Conservation (phyloP, 2,797 vertebrate genomes). For the Tympanoctomys barrerae region DNA sequence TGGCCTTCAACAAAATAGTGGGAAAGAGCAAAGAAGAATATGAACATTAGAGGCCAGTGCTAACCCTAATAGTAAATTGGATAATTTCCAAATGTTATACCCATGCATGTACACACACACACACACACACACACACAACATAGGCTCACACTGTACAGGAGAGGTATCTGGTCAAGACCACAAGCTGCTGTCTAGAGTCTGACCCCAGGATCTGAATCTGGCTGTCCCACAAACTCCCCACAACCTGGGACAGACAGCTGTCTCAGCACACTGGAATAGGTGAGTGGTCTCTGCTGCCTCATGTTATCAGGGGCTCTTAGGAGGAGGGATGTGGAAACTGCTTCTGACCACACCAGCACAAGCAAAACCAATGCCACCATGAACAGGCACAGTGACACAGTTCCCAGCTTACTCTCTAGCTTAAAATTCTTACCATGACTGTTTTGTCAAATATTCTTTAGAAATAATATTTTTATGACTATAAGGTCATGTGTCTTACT, state of each 20-base stretch:
- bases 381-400: too few species aligned
- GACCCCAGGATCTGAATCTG: not conserved
- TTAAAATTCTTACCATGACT: not conserved
- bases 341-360: not conserved
- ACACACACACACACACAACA: not conserved
- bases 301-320: not conserved
- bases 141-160: not conserved
- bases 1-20: not conserved
- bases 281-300: not conserved
- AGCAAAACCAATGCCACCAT: not conserved
- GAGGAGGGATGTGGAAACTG: not conserved
- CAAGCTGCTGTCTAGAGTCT: not conserved
- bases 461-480: conserved; percentile 31
- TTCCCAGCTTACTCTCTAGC: not conserved
- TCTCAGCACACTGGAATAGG: not conserved
- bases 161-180: not conserved
- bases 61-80: not conserved
- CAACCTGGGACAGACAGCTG: not conserved
- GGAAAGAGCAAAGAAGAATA: not conserved
- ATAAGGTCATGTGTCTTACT: not conserved
- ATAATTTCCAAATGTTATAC: not conserved
- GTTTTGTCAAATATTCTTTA: not conserved
- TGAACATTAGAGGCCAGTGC: not conserved
- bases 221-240: not conserved
- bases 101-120: too few species aligned